Base-by-base conservation (phyloP, 92 coral and sea anemone species). In the Ricordea florida region DNA sequence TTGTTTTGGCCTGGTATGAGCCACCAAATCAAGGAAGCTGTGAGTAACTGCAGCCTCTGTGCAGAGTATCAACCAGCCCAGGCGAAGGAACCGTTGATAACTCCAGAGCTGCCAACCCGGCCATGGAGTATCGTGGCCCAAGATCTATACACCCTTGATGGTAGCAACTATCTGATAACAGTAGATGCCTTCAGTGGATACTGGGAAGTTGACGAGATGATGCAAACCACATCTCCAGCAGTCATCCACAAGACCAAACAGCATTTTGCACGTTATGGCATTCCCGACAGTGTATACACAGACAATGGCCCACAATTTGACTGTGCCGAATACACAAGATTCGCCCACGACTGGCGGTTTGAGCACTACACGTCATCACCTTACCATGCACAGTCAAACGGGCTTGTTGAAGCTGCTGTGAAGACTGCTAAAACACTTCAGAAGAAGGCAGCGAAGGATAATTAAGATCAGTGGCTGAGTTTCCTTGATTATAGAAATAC, bases 401-500 rank as follows among this genome's bases (percentile, higher is more conserved):
- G n/a, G n/a, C n/a, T n/a, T n/a, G n/a, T n/a, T n/a, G n/a, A n/a
- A n/a, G n/a, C n/a, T 35, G 41, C 41, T 35, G 41, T 35, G 41
- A 35, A 35, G 41, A 35, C 41, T 35, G 41, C 41, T 35, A 35
- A 35, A 35, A 35, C 41, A 35, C 41, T 35, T 35, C 41, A 35
- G 41, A 5, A n/a, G 41, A 35, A 35, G 41, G 41, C 41, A 35
- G 41, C 41, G 41, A 35, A 35, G 41, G 41, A 5, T 35, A 35
- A 35, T 35, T 11, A 35, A 35, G 41, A 5, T 35, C 41, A 35
- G 41, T 35, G 41, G 41, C 41, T 35, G 5, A 11, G n/a, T n/a
- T n/a, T 72, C 45, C 55, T 57, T 10, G 79, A 72, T 20, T 56
- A 68, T 66, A 38, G 69, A 57, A 72, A 72, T 22, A 23, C 68